phyloP scores from a whole-genome alignment of 2,888 invertebrate genomes.

The Diadegma fenestrale region DNA sequence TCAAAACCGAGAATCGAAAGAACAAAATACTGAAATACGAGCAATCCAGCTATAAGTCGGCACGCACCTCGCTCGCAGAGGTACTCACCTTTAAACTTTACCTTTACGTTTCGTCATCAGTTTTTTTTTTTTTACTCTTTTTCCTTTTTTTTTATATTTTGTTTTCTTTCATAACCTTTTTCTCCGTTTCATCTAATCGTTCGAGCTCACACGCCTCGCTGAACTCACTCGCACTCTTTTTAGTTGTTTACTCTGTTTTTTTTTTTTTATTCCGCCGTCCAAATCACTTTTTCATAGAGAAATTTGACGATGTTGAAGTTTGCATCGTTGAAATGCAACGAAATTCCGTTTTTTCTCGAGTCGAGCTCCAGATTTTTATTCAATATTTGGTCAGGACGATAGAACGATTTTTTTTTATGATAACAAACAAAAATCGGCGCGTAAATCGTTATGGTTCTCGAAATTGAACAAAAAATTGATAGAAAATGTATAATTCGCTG shows the following conservation, averaged over 20 bases:
- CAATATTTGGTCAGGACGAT: too few relatives aligned
- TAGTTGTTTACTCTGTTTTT: constrained; percentile 17
- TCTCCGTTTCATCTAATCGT: constrained; percentile 52
- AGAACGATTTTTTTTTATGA: too few relatives aligned
- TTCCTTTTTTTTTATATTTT: constrained; percentile 62
- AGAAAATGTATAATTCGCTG: too few relatives aligned
- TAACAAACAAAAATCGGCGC: too few relatives aligned
- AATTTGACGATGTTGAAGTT: too few relatives aligned
- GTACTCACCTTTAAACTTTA: constrained; percentile 81
- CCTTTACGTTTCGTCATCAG: constrained; percentile 73
- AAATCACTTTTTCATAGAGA: constrained; percentile 17
- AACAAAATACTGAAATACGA: constrained; percentile 76
- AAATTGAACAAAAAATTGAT: too few relatives aligned
- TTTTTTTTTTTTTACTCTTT: constrained; percentile 35
- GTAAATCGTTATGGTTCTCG: too few relatives aligned
- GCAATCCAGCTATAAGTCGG: constrained; percentile 82
- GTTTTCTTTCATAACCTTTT: constrained; percentile 19
- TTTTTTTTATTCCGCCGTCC: constrained; percentile 12
- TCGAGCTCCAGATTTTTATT: too few relatives aligned
- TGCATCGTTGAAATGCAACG: too few relatives aligned
- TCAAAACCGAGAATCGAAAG: constrained; percentile 51
- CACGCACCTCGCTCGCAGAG: constrained; percentile 84
- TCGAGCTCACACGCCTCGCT: constrained; percentile 53
- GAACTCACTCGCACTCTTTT: constrained; percentile 5
- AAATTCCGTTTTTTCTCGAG: too few relatives aligned